Evolutionary conservation across 2,113 vertebrate genomes (phyloP), one percentile per base, ranked within the genome.

Genomic region (Perccottus glenii): DNA sequence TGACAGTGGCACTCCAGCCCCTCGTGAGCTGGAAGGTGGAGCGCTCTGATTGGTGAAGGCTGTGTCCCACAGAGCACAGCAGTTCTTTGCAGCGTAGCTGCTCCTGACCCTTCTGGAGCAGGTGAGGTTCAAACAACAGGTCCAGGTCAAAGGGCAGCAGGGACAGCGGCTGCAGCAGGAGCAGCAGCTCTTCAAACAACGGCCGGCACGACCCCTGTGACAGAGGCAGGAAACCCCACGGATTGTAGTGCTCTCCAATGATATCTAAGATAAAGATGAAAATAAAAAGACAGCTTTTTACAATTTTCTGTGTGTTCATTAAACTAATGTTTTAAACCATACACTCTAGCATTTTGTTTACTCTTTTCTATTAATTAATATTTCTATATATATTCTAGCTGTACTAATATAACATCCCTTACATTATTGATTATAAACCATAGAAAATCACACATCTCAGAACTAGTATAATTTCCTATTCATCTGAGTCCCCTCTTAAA

Each of bases 131-230:
- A 0, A 99, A 99, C 2, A 98, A 93, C 8, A 98, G 88, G 88
- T 99, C 96, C 9, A 99, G 92, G 91, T 95, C 93, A 67, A 99
- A 99, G 70, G 97, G 97, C 53, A 99, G 92, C 64, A 99, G 93
- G 0, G 96, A 96, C 48, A 99, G 93, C 0, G 98, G 98, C 88
- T 99, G 98, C 3, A 99, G 94, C 42, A 99, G 89, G 52, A 99
- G 93, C 64, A 99, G 93, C 4, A 99, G 92, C 89, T 99, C 96
- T 82, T 98, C 94, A 0, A 96, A 95, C 50, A 98, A 94, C 0
- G 93, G 86, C 43, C 94, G 94, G 75, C 97, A 98, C 3, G 92
- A 89, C 0, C 94, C 92, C 9, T 95, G 95, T 0, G 96, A 93
- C 49, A 98, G 92, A 5, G 94, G 92, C 47, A 99, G 89, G 92